Evolutionary conservation across 2,888 invertebrate genomes (phyloP).

Genomic region (Aspidiotus rigidus): DNA sequence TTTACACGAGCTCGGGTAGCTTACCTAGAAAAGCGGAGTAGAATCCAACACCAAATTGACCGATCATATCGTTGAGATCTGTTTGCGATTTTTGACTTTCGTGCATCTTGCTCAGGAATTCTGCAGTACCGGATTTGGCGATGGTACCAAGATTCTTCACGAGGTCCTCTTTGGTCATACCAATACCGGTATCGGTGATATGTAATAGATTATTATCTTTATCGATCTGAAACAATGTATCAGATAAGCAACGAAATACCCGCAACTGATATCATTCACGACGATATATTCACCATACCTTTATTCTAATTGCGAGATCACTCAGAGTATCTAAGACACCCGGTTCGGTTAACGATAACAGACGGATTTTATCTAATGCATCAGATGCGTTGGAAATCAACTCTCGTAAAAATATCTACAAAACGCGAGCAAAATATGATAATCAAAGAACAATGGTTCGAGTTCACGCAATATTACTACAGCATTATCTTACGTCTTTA

Average conservation of each 20-base stretch:
- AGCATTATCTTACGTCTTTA: conserved; percentile 64
- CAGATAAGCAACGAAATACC: conserved; percentile 1
- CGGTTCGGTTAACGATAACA: conserved; percentile 81
- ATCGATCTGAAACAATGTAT: conserved; percentile 54
- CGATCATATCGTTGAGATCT: conserved; percentile 94
- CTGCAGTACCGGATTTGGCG: conserved; percentile 94
- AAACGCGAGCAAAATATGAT: background rate
- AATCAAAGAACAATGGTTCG: background rate
- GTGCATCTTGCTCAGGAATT: conserved; percentile 87
- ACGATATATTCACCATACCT: conserved; percentile 42
- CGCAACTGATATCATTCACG: background rate
- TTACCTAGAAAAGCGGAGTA: conserved; percentile 82
- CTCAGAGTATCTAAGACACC: conserved; percentile 64
- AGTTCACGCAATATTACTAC: background rate
- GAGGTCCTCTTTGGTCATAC: conserved; percentile 91
- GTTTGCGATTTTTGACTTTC: conserved; percentile 51
- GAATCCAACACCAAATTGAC: conserved; percentile 99
- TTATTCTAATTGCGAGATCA: conserved; percentile 82
- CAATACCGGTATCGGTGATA: conserved; percentile 93
- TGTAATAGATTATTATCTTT: conserved; percentile 84
- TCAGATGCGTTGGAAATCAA: conserved; percentile 98
- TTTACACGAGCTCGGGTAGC: conserved; percentile 4
- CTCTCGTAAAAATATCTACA: conserved; percentile 87
- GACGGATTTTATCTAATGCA: conserved; percentile 94
- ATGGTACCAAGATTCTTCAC: conserved; percentile 96